Evolutionary conservation across 2,888 invertebrate genomes (phyloP).

Genomic region (Microctonus aethiopoides): DNA sequence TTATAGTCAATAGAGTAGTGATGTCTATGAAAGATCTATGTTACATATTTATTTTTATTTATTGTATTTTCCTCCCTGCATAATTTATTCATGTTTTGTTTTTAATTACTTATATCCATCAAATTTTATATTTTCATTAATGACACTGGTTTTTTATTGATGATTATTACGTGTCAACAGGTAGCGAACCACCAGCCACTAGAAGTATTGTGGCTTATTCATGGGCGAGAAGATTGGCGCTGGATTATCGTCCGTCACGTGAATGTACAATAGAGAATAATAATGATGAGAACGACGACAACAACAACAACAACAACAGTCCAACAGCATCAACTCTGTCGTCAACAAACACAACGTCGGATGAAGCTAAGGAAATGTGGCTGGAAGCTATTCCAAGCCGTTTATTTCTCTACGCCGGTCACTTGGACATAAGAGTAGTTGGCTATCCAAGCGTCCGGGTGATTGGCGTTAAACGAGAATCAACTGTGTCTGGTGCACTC

Average conservation of each 20-base stretch:
- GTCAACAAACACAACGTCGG: slow-evolving; percentile 31
- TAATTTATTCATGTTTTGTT: too few relatives aligned
- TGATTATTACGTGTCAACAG: slow-evolving; percentile 40
- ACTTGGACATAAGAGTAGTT: slow-evolving; percentile 60
- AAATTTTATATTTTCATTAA: not conserved
- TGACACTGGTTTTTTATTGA: not conserved
- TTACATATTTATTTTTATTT: not conserved
- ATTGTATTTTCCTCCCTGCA: too few relatives aligned
- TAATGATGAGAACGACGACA: slow-evolving; percentile 2
- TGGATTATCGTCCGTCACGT: slow-evolving; percentile 61
- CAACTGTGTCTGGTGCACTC: slow-evolving; percentile 52
- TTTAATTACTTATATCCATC: not conserved
- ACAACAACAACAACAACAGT: slow-evolving; percentile 15
- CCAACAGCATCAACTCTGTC: slow-evolving; percentile 25
- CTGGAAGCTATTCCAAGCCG: slow-evolving; percentile 61
- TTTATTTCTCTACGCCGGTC: slow-evolving; percentile 62
- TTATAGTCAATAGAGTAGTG: not conserved
- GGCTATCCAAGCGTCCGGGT: slow-evolving; percentile 62
- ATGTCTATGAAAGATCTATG: not conserved
- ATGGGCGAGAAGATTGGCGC: slow-evolving; percentile 67
- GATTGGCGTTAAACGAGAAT: slow-evolving; percentile 63
- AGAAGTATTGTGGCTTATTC: slow-evolving; percentile 74
- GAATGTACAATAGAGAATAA: slow-evolving; percentile 46
- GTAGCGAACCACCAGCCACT: slow-evolving; percentile 64
- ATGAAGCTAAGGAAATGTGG: slow-evolving; percentile 53